phyloP scores from a whole-genome alignment of 2,113 vertebrate genomes.

The Ictalurus punctatus region DNA sequence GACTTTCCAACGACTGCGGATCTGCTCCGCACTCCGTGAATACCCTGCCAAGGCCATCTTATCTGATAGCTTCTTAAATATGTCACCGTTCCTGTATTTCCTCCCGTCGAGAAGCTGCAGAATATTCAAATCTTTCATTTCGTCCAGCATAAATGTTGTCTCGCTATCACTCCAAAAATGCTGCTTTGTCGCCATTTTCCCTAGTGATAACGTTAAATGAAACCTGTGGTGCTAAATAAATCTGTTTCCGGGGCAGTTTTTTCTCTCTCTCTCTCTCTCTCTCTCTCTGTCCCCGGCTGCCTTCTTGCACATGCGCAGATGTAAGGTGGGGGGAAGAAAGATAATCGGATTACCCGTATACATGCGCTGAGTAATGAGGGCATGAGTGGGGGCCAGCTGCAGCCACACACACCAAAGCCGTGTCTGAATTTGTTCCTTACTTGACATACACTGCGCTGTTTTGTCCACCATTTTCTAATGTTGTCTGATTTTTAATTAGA shows the following conservation, averaged over 20 bases:
- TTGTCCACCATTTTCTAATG: neutral
- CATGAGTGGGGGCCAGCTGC: neutral
- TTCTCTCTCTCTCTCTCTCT: too few species aligned
- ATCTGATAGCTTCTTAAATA: neutral
- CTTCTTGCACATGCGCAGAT: neutral
- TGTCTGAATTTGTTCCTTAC: neutral
- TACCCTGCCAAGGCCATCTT: constrained; percentile 18
- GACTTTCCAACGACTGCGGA: neutral
- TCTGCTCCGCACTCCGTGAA: neutral
- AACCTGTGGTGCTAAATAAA: neutral
- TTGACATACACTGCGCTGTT: neutral
- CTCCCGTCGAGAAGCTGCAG: constrained; percentile 10
- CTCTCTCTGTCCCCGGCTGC: neutral
- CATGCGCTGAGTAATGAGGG: neutral
- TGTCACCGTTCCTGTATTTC: constrained; percentile 7
- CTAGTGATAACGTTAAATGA: neutral
- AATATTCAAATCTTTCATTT: constrained; percentile 19
- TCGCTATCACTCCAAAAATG: neutral
- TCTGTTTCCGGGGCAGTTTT: neutral
- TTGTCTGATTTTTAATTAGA: neutral
- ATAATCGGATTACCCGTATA: constrained; percentile 7
- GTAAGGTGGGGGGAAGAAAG: too few species aligned
- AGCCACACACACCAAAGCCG: neutral
- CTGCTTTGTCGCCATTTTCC: constrained; percentile 9
- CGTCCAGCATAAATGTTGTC: constrained; percentile 5